Conservation (phyloP, 2,888 invertebrate species). For the Lampropteryx suffumata region DNA sequence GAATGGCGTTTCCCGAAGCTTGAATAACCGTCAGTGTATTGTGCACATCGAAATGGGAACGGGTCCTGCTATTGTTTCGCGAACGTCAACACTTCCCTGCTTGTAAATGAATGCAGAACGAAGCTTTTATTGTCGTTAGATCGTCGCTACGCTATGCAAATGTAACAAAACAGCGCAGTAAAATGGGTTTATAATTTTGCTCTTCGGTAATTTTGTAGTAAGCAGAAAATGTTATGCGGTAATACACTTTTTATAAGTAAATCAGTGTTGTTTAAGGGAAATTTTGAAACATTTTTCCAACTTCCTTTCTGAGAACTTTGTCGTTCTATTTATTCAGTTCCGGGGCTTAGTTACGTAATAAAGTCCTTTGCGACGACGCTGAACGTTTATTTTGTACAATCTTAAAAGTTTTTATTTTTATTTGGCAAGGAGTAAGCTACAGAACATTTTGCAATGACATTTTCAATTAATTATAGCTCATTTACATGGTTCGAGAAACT, state of each 20-base stretch:
- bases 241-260: constrained; percentile 27
- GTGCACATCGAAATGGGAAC: constrained; percentile 45
- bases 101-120: constrained; percentile 56
- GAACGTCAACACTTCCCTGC: constrained; percentile 60
- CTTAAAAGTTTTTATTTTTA: no score
- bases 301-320: constrained; percentile 22
- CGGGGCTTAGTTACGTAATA: constrained; percentile 10
- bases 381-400: no score
- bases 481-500: no score
- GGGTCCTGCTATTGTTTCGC: constrained; percentile 58
- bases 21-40: constrained; percentile 55
- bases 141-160: constrained; percentile 50
- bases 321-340: constrained; percentile 23
- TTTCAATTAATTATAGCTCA: no score
- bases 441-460: no score
- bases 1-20: constrained; percentile 34
- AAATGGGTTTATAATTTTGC: constrained; percentile 44
- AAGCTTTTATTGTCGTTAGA: constrained; percentile 55
- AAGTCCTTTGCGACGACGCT: background rate
- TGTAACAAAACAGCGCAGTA: constrained; percentile 44
- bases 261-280: constrained; percentile 22
- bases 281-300: constrained; percentile 22
- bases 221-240: constrained; percentile 27
- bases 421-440: no score
- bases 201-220: constrained; percentile 37